A percentile compares a stretch with the other conserved stretches of the same genome.
These are phyloP conservation scores for Phoxinus phoxinus DNA, from an alignment of 2,113 vertebrate genomes.

Conservation along the genomic window DNA sequence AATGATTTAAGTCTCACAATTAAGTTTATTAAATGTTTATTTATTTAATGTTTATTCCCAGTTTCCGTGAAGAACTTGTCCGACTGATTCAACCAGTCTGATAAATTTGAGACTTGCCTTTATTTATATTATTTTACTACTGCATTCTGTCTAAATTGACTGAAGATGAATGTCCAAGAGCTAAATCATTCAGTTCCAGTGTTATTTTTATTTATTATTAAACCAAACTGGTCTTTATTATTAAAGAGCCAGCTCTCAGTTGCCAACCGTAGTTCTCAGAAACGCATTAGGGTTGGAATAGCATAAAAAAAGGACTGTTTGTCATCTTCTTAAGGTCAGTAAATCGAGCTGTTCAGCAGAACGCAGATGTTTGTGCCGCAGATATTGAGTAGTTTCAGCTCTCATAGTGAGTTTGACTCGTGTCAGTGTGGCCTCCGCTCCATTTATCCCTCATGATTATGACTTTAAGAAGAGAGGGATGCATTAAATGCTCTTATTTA, in stretches of 20 bases:
- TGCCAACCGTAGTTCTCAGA: not conserved
- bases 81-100: not conserved
- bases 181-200: not conserved
- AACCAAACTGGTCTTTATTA: too few relatives aligned
- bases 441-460: not conserved
- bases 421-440: not conserved
- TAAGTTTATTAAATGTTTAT: too few relatives aligned
- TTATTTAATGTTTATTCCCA: not conserved
- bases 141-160: not conserved
- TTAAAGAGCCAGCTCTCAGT: not conserved
- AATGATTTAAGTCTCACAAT: not conserved
- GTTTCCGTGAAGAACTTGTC: too few relatives aligned
- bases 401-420: not conserved
- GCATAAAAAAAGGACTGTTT: not conserved
- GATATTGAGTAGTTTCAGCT: conserved; percentile 7
- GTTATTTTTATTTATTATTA: not conserved
- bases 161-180: not conserved
- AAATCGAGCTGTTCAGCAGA: not conserved
- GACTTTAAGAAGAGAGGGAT: not conserved
- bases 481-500: conserved; percentile 15
- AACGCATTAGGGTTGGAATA: not conserved
- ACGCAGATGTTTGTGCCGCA: conserved; percentile 9
- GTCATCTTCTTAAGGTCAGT: not conserved
- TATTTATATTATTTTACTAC: not conserved
- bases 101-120: not conserved